Percentiles rank a stretch among this genome's conserved stretches.
phyloP scores from a whole-genome alignment of 92 coral and sea anemone genomes.

The Pocillopora grandis region DNA sequence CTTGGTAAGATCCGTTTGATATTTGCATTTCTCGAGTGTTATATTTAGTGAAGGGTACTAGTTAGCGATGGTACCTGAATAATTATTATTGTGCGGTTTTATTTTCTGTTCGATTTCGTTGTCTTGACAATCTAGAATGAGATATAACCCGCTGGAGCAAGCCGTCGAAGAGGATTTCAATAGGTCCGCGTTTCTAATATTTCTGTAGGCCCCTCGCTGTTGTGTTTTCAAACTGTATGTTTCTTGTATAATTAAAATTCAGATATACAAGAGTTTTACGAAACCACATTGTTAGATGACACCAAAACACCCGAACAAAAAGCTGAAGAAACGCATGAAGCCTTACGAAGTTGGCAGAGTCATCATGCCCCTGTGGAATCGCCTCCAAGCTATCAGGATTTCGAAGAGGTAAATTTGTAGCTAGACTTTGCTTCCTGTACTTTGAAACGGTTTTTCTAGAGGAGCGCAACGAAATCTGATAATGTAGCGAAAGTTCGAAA shows the following conservation, averaged over 20 bases:
- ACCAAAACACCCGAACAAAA: constrained; percentile 82
- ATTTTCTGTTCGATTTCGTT: neutral
- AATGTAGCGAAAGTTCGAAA: constrained; percentile 6
- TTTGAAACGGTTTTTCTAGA: neutral
- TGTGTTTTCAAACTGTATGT: constrained; percentile 21
- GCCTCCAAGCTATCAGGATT: constrained; percentile 32
- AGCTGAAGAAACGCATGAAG: constrained; percentile 82
- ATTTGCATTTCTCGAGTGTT: constrained; percentile 25
- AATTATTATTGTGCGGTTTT: neutral
- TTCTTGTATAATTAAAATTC: constrained; percentile 37
- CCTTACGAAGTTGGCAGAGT: constrained; percentile 84
- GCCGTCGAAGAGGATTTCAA: neutral
- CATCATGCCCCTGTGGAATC: constrained; percentile 19
- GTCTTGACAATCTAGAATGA: neutral
- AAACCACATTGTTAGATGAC: constrained; percentile 87
- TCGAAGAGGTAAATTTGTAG: constrained; percentile 10
- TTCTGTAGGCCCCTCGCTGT: constrained; percentile 44
- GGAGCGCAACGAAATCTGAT: neutral
- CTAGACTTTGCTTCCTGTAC: neutral
- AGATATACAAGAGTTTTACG: constrained; percentile 99
- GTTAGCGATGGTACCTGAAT: neutral
- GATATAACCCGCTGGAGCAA: neutral
- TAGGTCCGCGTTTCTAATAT: constrained; percentile 35
- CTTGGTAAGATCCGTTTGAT: constrained; percentile 69
- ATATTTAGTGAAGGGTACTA: constrained; percentile 5